A percentile compares a stretch with the other conserved stretches of the same genome.
phyloP scores from a whole-genome alignment of 2,113 vertebrate species.

The Saccopteryx bilineata region DNA sequence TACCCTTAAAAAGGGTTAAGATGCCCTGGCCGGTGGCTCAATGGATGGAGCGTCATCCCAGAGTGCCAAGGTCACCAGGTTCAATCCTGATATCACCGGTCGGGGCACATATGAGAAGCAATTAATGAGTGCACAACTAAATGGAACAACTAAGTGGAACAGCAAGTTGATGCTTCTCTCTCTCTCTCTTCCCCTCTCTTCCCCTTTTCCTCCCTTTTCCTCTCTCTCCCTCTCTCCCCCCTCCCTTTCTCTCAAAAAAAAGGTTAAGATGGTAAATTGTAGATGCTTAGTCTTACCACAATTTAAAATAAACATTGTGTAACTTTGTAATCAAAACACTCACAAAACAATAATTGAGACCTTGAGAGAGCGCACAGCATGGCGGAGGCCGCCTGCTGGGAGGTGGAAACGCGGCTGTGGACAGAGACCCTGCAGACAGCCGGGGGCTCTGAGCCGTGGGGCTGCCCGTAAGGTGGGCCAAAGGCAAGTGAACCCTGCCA shows the following conservation, averaged over 20 bases:
- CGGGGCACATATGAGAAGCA: no score
- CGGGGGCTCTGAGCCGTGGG: not conserved
- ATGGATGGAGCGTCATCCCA: no score
- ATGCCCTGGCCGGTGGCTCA: no score
- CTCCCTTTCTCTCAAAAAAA: no score
- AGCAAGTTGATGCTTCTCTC: no score
- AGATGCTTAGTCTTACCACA: not conserved
- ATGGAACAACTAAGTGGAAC: no score
- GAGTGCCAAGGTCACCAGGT: no score
- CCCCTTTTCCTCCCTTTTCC: no score
- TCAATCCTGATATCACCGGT: no score
- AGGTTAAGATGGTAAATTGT: not conserved
- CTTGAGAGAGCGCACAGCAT: not conserved
- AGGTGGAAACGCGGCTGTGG: not conserved
- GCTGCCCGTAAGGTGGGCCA: accelerated
- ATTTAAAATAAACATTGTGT: not conserved
- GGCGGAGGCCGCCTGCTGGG: not conserved
- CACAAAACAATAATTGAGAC: not conserved
- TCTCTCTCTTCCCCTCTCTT: no score
- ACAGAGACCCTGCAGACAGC: not conserved
- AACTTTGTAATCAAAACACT: not conserved
- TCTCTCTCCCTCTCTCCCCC: no score
- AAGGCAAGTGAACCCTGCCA: not conserved
- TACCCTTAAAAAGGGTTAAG: not conserved
- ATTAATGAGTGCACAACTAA: no score